These are phyloP conservation scores for Oligia strigilis DNA, from an alignment of 2,888 invertebrate species.

Conservation along the genomic window DNA sequence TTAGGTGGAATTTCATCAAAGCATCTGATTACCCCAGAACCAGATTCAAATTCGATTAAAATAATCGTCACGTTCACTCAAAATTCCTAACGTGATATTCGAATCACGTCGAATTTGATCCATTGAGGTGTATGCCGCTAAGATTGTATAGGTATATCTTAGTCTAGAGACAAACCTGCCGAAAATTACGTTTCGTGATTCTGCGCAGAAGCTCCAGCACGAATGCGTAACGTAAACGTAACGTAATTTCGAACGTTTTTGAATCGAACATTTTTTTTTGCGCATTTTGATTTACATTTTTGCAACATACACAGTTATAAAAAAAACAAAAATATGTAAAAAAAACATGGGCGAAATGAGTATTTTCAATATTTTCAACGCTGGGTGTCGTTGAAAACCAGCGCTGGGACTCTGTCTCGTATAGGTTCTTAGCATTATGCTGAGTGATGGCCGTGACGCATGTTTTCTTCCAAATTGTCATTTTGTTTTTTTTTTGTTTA, in stretches of 20 bases:
- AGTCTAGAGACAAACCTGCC: background rate
- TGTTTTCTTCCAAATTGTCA: too few species aligned
- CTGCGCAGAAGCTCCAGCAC: background rate
- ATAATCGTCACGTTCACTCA: slow-evolving; percentile 46
- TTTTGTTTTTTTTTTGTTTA: too few species aligned
- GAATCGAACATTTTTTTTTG: too few species aligned
- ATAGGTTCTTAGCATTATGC: too few species aligned
- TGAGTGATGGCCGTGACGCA: too few species aligned
- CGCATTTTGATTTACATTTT: background rate
- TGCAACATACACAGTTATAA: background rate
- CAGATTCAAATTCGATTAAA: slow-evolving; percentile 38
- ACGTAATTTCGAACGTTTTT: background rate
- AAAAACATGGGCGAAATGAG: background rate
- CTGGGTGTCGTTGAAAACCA: too few species aligned
- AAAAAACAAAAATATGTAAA: too few species aligned
- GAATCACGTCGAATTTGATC: slow-evolving; percentile 46
- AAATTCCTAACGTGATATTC: slow-evolving; percentile 35
- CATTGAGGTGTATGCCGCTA: slow-evolving; percentile 40
- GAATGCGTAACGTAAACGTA: background rate
- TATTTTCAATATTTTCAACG: background rate
- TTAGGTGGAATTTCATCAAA: background rate
- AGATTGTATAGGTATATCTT: slow-evolving; percentile 27
- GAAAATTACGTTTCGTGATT: background rate
- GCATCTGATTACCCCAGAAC: background rate
- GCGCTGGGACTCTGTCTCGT: too few species aligned